Evolutionary conservation across 2,797 vertebrate species (phyloP), one percentile per base, ranked within the genome.

Genomic region (Lithobates pipiens): DNA sequence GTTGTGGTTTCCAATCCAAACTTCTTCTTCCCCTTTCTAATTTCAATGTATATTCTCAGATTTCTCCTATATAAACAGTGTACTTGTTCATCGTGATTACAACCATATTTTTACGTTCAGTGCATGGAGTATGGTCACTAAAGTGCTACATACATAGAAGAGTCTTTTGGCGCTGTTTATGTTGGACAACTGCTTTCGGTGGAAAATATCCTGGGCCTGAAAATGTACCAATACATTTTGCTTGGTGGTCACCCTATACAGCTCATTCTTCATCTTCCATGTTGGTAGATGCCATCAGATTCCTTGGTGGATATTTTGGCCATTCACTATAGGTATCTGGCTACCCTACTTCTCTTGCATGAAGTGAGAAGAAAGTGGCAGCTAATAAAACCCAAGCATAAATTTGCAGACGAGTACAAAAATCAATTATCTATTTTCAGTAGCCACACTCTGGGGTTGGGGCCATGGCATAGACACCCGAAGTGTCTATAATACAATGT

Each of bases 1-100:
- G 57, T 34, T 74, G 67, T 80, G 18, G 68, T 65, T 63, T 73
- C 54, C 57, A 73, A 18, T 46, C 15, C 42, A 67, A 67, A 85
- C 57, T 27, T 78, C 63, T 73, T n/a, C 50, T 72, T 82, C 36
- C 80, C 54, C 5, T 25, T 25, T 46, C 23, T 44, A 73, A 71
- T 34, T 57, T 42, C 25, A 11, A 63, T 73, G 54, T 18, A 9
- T 27, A 63, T 42, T 72, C n/a, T 50, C n/a, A 39, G 2, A 63
- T 6, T 69, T 46, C 46, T 23, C 3, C 15, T 73, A 10, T 73
- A 16, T 25, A 10, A 73, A 71, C 68, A 57, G 10, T 50, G 34
- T 82, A 73, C 16, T 42, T 3, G 15, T 21, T 73, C 29, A 10
- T 15, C 34, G 0, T 80, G 46, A 57, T 39, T 39, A 71, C 69